phyloP scores from a whole-genome alignment of 2,888 invertebrate genomes.

The Nemapogon koenigi region DNA sequence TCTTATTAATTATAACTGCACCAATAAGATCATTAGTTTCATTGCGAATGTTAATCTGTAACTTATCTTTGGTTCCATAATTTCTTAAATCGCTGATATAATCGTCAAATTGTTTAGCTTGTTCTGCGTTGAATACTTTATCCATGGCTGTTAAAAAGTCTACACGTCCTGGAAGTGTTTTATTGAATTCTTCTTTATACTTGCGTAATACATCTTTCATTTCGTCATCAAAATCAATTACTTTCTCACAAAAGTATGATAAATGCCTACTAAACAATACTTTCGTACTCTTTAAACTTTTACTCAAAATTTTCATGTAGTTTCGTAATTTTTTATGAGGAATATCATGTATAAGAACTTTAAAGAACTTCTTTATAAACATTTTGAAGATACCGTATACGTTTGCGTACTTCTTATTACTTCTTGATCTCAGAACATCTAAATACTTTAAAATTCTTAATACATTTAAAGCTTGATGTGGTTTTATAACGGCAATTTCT shows the following conservation, averaged over 20 bases:
- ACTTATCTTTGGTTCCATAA: too few relatives aligned
- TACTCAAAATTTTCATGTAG: slow-evolving; percentile 25
- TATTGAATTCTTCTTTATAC: slow-evolving; percentile 22
- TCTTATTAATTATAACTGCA: slow-evolving; percentile 20
- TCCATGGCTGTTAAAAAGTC: slow-evolving; percentile 33
- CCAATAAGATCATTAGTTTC: too few relatives aligned
- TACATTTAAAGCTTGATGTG: too few relatives aligned
- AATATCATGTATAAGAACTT: slow-evolving; percentile 23
- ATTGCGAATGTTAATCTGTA: too few relatives aligned
- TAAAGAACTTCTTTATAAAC: slow-evolving; percentile 28
- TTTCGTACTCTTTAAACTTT: slow-evolving; percentile 21
- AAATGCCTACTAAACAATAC: slow-evolving; percentile 23
- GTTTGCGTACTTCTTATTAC: too few relatives aligned
- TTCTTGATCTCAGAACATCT: slow-evolving; percentile 17
- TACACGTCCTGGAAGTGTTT: slow-evolving; percentile 17
- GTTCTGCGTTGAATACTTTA: slow-evolving; percentile 25
- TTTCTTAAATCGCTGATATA: too few relatives aligned
- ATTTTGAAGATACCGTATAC: slow-evolving; percentile 32
- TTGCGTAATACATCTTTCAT: slow-evolving; percentile 22
- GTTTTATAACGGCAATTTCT: too few relatives aligned
- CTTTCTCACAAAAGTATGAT: slow-evolving; percentile 21
- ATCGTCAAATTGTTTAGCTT: slow-evolving; percentile 28
- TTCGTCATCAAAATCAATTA: slow-evolving; percentile 23
- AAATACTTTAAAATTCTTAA: slow-evolving; percentile 8
- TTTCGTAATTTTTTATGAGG: slow-evolving; percentile 23